Evolutionary conservation across 2,888 invertebrate species (phyloP), one percentile per base, ranked within the genome.

Genomic region (Alsophila aescularia): DNA sequence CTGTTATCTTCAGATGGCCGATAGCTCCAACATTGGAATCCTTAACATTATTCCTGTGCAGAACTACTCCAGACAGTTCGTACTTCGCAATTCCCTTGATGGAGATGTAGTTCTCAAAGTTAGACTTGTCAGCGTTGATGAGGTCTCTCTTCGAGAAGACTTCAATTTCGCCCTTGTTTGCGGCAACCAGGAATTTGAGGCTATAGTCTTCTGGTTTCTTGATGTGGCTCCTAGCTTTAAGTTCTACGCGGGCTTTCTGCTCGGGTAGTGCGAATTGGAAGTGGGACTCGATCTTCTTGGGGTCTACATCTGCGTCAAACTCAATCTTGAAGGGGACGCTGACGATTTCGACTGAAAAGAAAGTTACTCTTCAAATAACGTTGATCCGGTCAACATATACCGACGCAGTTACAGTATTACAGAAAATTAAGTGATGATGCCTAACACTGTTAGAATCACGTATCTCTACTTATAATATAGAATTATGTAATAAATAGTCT

Each of bases 11-110:
- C 6, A 94, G 59, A 24, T 92, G 89, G 42, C 94, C 88, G 55
- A 92, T 83, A 13, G 93, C 92, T 2, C 93, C 93, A 54, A 93
- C 70, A 42, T 94, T 87, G 12, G 93, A 66, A 59, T 94, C 93
- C 48, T 93, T 92, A 0, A 91, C 85, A 65, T 91, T 90, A 2
- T 89, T 77, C 45, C 89, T 92, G 70, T 95, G 93, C 0, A 86
- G 81, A 0, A 95, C 81, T 0, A 92, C 90, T 41, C 94, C 94
- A 21, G 93, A 93, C 0, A 94, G 79, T 67, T 94, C 93, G 69
- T 94, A 93, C 71, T 93, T 95, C 44, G 93, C 93, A 9, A 94
- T 92, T 39, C 93, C 92, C 21, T 93, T 93, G 12, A 95, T 65
- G 3, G 91, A 89, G 7, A 96, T 56, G 31, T 90, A 92, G 67